A percentile compares a stretch with the other conserved stretches of the same genome.
phyloP scores from a whole-genome alignment of 2,888 invertebrate genomes.

The Pharmacophagus antenor region DNA sequence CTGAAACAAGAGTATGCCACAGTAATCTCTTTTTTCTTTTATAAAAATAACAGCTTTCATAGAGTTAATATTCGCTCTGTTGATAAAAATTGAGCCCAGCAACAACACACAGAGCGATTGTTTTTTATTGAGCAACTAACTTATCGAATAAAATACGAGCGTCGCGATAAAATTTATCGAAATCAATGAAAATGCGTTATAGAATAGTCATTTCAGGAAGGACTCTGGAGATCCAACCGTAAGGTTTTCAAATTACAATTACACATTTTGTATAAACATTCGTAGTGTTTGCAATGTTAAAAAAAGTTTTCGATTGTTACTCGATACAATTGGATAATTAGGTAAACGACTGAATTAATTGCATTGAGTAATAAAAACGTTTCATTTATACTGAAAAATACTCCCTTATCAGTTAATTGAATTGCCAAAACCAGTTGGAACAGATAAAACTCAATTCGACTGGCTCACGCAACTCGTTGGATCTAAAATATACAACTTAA shows the following conservation, averaged over 20 bases:
- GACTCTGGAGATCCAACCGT: neutral
- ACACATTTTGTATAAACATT: neutral
- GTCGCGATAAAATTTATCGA: constrained; percentile 11
- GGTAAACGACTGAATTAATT: neutral
- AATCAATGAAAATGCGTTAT: constrained; percentile 14
- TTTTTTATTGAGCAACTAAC: constrained; percentile 39
- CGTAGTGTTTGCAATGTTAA: neutral
- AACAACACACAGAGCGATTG: constrained; percentile 5
- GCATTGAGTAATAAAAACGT: neutral
- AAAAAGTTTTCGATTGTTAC: neutral
- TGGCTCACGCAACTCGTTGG: constrained; percentile 1
- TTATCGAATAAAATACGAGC: constrained; percentile 15
- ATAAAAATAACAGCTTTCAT: constrained; percentile 63
- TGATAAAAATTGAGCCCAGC: constrained; percentile 38
- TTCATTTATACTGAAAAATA: constrained; percentile 11
- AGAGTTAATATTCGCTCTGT: constrained; percentile 44
- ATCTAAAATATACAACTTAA: neutral
- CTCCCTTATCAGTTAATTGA: constrained; percentile 9
- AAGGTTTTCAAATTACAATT: constrained; percentile 11
- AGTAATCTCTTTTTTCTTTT: constrained; percentile 45
- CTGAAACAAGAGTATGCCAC: constrained; percentile 41
- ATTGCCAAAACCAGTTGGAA: neutral
- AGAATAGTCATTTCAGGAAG: constrained; percentile 18
- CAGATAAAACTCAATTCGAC: neutral
- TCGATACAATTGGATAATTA: constrained; percentile 6